Percentiles rank a stretch among this genome's conserved stretches.
Conservation (phyloP, 2,113 vertebrate species). For the Sylvia atricapilla region DNA sequence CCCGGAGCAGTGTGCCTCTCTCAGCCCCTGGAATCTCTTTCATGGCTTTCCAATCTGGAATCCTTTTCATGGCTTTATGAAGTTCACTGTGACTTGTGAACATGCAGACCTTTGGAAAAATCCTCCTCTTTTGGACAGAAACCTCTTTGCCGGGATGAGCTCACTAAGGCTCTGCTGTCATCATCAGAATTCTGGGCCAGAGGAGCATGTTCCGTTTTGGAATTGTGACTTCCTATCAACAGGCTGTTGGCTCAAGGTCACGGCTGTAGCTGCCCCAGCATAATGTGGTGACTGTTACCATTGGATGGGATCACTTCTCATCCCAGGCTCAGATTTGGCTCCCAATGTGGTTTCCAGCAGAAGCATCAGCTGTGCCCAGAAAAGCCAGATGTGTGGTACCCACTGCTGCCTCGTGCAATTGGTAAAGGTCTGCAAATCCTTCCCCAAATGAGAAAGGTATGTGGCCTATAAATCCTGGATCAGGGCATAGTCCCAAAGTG, state of each 20-base stretch:
- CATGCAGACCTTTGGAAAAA: not conserved
- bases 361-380: not conserved
- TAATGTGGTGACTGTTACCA: accelerated
- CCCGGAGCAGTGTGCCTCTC: not conserved
- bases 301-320: not conserved
- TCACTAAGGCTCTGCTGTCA: not conserved
- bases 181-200: not conserved
- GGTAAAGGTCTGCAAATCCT: not conserved
- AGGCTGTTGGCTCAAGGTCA: not conserved
- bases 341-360: not conserved
- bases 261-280: not conserved
- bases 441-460: not conserved
- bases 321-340: not conserved
- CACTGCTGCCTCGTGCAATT: not conserved
- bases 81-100: not conserved
- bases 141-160: not conserved
- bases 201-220: not conserved
- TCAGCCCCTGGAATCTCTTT: not conserved
- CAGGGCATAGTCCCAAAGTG: not conserved
- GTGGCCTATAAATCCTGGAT: not conserved
- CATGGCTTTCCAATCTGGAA: not conserved
- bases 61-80: not conserved
- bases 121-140: not conserved
- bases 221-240: not conserved
- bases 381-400: not conserved